These are phyloP conservation scores for Anser brachyrhynchus DNA, from an alignment of 2,113 vertebrate species.

Conservation along the genomic window DNA sequence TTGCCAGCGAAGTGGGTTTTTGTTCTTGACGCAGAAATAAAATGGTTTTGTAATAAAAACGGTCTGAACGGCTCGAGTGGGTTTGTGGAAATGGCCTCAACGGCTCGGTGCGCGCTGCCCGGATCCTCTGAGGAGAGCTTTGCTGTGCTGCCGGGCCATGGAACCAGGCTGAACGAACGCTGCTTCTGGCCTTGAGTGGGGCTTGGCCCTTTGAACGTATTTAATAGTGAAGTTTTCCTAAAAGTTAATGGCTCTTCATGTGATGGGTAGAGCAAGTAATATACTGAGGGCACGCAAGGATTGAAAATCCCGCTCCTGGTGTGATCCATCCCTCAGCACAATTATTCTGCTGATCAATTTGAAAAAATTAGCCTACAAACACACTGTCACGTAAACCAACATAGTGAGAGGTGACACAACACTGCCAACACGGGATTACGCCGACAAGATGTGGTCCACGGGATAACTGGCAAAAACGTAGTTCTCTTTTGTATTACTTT, in stretches of 20 bases:
- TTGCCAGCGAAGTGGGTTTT: too few relatives aligned
- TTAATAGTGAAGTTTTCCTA: not conserved
- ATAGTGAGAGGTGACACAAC: fast-evolving
- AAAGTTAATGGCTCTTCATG: not conserved
- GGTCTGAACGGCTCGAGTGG: too few relatives aligned
- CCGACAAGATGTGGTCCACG: fast-evolving
- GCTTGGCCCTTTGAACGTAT: fast-evolving
- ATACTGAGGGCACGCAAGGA: not conserved
- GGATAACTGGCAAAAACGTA: not conserved
- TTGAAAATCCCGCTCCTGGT: fast-evolving
- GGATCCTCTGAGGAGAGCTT: not conserved
- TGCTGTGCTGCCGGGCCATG: not conserved
- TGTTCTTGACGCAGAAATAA: too few relatives aligned
- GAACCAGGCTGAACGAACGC: not conserved
- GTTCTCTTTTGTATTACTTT: not conserved
- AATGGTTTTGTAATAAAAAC: too few relatives aligned
- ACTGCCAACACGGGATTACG: not conserved
- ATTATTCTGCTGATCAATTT: fast-evolving
- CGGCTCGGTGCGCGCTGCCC: not conserved
- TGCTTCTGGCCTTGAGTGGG: fast-evolving
- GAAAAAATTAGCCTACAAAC: not conserved
- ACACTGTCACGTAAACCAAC: fast-evolving
- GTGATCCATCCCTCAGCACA: not conserved
- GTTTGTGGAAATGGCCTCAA: not conserved
- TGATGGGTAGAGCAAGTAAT: not conserved